phyloP scores from a whole-genome alignment of 2,797 vertebrate genomes.

The Adelosebastes latens region DNA sequence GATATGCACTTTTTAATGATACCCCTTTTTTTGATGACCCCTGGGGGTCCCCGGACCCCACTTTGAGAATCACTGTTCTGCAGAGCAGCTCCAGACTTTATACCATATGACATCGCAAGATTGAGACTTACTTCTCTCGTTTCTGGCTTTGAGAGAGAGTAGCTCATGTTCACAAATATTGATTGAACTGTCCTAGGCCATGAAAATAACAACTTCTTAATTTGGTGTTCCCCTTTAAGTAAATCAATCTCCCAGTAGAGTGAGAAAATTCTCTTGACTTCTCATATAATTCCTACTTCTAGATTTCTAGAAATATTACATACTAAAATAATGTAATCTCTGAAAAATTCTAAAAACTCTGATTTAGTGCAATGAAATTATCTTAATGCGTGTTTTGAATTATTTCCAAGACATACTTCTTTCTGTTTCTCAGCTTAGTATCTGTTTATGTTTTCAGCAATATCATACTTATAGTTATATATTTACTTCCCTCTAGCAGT shows the following conservation, averaged over 20 bases:
- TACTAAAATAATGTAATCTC: background rate
- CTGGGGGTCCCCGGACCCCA: no score
- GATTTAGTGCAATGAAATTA: background rate
- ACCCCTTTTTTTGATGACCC: no score
- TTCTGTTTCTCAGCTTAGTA: background rate
- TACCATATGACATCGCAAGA: no score
- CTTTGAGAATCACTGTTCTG: no score
- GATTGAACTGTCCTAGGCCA: background rate
- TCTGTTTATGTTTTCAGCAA: background rate
- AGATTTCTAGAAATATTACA: background rate
- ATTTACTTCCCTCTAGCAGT: background rate
- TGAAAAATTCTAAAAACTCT: background rate
- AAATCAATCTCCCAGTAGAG: background rate
- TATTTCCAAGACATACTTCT: background rate
- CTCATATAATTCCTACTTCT: background rate
- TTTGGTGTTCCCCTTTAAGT: background rate
- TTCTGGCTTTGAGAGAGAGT: background rate
- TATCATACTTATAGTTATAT: slow-evolving; percentile 4
- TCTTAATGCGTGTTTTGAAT: background rate
- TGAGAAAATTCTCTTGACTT: background rate
- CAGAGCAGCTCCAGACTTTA: no score
- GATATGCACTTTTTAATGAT: no score
- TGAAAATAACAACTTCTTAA: background rate
- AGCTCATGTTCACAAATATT: background rate
- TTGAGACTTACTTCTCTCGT: no score